Evolutionary conservation across 1,140 invertebrate species (phyloP).

Genomic region (Zaprionus africanus): DNA sequence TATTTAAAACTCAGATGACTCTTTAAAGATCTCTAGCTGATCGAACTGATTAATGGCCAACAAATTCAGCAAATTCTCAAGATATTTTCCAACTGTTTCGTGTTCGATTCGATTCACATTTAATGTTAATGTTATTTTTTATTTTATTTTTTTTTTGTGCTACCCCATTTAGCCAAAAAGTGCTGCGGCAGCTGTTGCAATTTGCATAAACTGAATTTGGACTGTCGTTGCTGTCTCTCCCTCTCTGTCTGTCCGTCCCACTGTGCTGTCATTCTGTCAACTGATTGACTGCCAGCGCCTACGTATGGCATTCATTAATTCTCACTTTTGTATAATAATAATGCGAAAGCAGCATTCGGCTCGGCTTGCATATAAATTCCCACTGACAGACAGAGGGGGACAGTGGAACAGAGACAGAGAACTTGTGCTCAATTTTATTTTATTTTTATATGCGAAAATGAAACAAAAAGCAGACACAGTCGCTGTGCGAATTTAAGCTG

Average conservation of each 20-base stretch:
- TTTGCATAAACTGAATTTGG: conserved; percentile 67
- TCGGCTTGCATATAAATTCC: conserved; percentile 39
- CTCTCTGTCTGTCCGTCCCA: conserved; percentile 19
- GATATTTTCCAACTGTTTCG: conserved; percentile 50
- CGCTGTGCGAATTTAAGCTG: conserved; percentile 74
- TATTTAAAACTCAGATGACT: background rate
- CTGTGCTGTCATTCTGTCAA: conserved; percentile 67
- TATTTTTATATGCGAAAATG: conserved; percentile 39
- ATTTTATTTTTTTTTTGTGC: conserved; percentile 6
- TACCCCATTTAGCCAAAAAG: conserved; percentile 19
- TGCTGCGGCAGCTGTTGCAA: conserved; percentile 59
- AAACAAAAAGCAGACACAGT: conserved; percentile 15
- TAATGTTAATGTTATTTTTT: conserved; percentile 28
- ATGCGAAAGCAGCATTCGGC: conserved; percentile 19
- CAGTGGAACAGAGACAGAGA: conserved; percentile 1
- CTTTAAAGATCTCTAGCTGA: no score
- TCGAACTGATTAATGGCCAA: background rate
- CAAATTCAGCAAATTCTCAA: background rate
- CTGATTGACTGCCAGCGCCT: conserved; percentile 64
- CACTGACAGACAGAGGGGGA: conserved; percentile 22
- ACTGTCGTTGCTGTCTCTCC: conserved; percentile 52
- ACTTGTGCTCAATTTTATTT: conserved; percentile 59
- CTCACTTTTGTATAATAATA: conserved; percentile 51
- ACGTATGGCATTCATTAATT: conserved; percentile 77
- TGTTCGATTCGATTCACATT: conserved; percentile 42